Conservation (phyloP, 2,888 invertebrate genomes). For the Nemoura dubitans region DNA sequence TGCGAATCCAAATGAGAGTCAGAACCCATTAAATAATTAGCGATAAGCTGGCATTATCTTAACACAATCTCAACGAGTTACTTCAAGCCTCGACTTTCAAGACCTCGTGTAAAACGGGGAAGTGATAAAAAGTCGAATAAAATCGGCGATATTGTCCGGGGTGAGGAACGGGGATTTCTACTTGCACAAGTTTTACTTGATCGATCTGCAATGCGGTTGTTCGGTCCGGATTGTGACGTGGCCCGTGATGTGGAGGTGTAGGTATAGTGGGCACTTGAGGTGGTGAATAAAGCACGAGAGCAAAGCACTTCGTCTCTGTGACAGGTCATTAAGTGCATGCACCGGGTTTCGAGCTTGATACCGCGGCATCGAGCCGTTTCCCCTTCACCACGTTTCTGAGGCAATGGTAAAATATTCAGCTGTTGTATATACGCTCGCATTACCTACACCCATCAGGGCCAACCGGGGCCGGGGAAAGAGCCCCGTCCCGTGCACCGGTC, state of each 20-base stretch:
- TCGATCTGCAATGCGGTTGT: neutral
- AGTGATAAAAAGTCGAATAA: neutral
- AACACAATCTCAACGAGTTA: constrained; percentile 5
- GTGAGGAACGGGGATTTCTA: neutral
- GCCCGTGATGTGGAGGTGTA: neutral
- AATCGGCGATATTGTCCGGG: neutral
- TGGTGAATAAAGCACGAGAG: neutral
- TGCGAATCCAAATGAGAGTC: neutral
- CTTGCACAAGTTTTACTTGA: neutral
- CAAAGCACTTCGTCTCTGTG: neutral
- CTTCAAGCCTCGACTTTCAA: neutral
- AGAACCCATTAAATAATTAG: constrained; percentile 7
- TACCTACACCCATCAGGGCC: neutral
- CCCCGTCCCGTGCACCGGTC: too few relatives aligned
- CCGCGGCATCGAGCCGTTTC: neutral
- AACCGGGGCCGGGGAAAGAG: neutral
- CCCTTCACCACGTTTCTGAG: neutral
- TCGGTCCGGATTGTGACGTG: neutral
- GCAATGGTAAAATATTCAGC: neutral
- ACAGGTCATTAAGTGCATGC: constrained; percentile 7
- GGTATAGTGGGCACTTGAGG: neutral
- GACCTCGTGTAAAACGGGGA: neutral
- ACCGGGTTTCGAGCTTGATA: neutral
- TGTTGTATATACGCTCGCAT: neutral
- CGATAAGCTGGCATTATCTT: neutral